Percentiles rank a stretch among this genome's conserved stretches.
Conservation (phyloP, 2,888 invertebrate genomes). For the Lumbricus terrestris region DNA sequence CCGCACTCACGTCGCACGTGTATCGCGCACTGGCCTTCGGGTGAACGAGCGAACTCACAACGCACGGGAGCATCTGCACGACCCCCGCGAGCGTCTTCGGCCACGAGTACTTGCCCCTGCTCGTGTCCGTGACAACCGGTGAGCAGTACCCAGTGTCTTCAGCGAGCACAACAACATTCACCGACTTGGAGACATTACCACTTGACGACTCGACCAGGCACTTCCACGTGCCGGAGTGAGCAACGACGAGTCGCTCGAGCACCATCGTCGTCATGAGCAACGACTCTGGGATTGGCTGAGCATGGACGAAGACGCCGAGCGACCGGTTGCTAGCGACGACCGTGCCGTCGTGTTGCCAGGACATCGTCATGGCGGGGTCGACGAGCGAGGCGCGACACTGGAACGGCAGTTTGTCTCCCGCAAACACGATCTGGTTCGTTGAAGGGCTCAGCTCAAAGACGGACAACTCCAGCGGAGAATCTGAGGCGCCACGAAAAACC, state of each 20-base stretch:
- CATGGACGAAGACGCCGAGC: background rate
- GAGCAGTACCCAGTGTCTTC: slow-evolving; percentile 75
- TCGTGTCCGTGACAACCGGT: slow-evolving; percentile 63
- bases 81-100: slow-evolving; percentile 67
- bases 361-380: slow-evolving; percentile 62
- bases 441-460: slow-evolving; percentile 69
- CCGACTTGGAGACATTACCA: slow-evolving; percentile 69
- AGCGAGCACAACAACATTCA: slow-evolving; percentile 75
- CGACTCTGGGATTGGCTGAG: slow-evolving; percentile 40
- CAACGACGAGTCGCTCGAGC: background rate
- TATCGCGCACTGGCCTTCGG: background rate
- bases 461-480: slow-evolving; percentile 53
- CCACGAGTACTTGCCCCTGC: slow-evolving; percentile 83
- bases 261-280: background rate
- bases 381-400: slow-evolving; percentile 74
- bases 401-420: slow-evolving; percentile 78
- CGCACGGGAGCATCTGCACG: slow-evolving; percentile 67
- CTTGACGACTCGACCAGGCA: slow-evolving; percentile 15
- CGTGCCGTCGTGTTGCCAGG: slow-evolving; percentile 67
- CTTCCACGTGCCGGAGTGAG: slow-evolving; percentile 15
- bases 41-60: background rate
- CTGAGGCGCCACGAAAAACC: slow-evolving; percentile 39
- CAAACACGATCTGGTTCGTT: slow-evolving; percentile 77
- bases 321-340: background rate
- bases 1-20: background rate